These are phyloP conservation scores for Lytechinus variegatus DNA, from an alignment of 35 echinoderm and acorn worm genomes.

Conservation along the genomic window DNA sequence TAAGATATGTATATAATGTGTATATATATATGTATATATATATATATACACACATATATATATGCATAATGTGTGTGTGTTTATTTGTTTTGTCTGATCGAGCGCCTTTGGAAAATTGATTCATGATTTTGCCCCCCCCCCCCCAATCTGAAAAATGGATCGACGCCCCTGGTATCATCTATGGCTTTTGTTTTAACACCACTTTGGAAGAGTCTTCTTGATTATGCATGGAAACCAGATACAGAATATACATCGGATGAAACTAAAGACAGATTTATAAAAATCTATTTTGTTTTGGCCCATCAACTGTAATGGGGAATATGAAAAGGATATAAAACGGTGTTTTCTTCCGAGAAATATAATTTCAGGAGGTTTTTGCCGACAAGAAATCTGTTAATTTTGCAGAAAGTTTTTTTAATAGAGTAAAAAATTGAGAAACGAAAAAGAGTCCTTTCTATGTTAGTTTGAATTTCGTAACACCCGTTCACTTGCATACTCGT, in stretches of 20 bases:
- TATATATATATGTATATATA: no score
- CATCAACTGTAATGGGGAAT: background rate
- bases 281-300: background rate
- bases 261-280: background rate
- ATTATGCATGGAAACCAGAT: background rate
- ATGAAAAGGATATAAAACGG: background rate
- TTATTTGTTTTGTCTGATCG: no score
- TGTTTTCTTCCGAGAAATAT: background rate
- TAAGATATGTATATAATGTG: no score
- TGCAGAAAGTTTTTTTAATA: background rate
- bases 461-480: no score
- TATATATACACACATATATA: no score
- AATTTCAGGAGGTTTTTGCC: background rate
- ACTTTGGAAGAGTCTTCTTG: background rate
- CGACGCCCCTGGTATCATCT: background rate
- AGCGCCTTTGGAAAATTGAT: no score
- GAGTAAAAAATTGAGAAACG: background rate
- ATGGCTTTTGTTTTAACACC: background rate
- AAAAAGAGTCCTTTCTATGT: background rate
- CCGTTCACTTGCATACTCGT: no score
- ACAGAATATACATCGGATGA: background rate
- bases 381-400: background rate
- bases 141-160: background rate
- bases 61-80: no score
- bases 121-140: background rate